Evolutionary conservation across 2,113 vertebrate species (phyloP).

Genomic region (Gambusia affinis): DNA sequence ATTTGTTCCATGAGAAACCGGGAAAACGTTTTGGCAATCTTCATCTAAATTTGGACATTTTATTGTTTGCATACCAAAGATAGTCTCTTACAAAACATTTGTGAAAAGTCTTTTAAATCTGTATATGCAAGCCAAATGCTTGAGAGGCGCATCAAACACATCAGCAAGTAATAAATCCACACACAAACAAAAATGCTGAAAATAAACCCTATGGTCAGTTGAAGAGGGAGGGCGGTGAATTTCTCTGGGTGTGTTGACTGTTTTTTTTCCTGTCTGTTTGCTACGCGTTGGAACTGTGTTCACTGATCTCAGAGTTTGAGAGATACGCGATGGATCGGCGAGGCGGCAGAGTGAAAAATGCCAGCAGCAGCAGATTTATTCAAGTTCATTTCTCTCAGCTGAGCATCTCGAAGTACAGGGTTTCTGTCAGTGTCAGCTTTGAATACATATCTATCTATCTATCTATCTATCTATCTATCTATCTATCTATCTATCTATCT

Average conservation of each 20-base stretch:
- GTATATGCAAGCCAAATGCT: not conserved
- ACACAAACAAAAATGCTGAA: not conserved
- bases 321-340: constrained; percentile 28
- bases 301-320: constrained; percentile 49
- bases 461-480: no score
- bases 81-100: not conserved
- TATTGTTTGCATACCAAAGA: not conserved
- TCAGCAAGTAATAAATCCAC: constrained; percentile 42
- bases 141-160: constrained; percentile 16
- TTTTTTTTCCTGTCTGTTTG: not conserved
- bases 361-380: constrained; percentile 63
- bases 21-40: not conserved
- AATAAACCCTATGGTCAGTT: constrained; percentile 22
- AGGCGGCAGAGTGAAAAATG: constrained; percentile 75
- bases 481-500: no score
- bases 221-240: not conserved
- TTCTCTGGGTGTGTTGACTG: not conserved
- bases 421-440: constrained; percentile 49
- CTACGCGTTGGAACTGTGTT: constrained; percentile 32
- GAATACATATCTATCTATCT: constrained; percentile 1
- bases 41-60: not conserved
- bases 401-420: constrained; percentile 21
- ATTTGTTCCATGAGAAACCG: not conserved
- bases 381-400: constrained; percentile 45
- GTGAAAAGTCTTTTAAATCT: not conserved